Evolutionary conservation across 92 coral and sea anemone genomes (phyloP).

Genomic region (Parazoanthus darwini): DNA sequence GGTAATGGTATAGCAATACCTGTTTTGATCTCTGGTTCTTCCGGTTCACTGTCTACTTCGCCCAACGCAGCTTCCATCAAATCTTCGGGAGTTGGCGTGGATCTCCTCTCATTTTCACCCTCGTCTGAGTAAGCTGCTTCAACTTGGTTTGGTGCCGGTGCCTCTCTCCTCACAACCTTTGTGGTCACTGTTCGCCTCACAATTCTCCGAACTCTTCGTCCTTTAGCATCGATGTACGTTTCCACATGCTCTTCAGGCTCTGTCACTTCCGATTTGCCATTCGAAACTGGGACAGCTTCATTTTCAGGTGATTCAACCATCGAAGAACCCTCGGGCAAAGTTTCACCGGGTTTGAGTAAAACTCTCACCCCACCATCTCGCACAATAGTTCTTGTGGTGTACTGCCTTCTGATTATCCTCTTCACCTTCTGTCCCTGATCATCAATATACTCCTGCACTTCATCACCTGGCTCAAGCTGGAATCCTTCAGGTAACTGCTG

Average conservation of each 20-base stretch:
- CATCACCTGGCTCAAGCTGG: conserved; percentile 40
- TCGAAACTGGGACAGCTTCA: conserved; percentile 19
- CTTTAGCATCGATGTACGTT: conserved; percentile 76
- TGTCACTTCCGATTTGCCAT: conserved; percentile 6
- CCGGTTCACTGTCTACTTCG: background rate
- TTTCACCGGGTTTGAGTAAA: conserved; percentile 55
- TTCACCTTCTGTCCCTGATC: conserved; percentile 59
- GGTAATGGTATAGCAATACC: background rate
- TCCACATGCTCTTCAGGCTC: conserved; percentile 53
- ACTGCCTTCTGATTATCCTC: conserved; percentile 24
- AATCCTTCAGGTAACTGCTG: conserved; percentile 36
- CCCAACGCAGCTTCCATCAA: conserved; percentile 38
- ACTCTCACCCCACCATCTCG: conserved; percentile 55
- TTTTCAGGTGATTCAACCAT: background rate
- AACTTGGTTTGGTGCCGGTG: conserved; percentile 15
- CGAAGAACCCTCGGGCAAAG: conserved; percentile 3
- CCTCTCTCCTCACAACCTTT: conserved; percentile 28
- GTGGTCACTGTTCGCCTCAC: conserved; percentile 59
- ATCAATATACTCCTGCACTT: conserved; percentile 46
- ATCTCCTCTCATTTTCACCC: background rate
- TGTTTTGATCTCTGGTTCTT: background rate
- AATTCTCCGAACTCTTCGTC: conserved; percentile 75
- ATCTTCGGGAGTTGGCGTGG: conserved; percentile 30
- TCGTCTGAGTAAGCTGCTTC: background rate
- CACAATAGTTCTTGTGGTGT: conserved; percentile 36